Percentiles rank a stretch among this genome's conserved stretches.
These are phyloP conservation scores for Parochlus steinenii DNA, from an alignment of 2,888 invertebrate genomes.

Conservation along the genomic window DNA sequence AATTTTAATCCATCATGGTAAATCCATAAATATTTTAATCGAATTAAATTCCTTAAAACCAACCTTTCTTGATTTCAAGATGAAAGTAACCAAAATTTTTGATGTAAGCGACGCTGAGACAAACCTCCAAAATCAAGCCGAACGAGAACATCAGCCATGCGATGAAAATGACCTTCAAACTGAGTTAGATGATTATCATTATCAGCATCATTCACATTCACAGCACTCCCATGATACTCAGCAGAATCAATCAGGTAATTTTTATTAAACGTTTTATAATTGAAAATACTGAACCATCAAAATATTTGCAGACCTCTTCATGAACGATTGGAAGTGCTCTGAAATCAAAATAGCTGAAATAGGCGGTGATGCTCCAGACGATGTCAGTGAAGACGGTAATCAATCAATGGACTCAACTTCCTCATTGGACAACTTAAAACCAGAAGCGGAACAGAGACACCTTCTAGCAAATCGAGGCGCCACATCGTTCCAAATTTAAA, in stretches of 20 bases:
- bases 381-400: no score
- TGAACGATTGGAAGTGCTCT: slow-evolving; percentile 6
- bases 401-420: no score
- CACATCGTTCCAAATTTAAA: no score
- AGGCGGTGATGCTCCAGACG: background rate
- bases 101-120: slow-evolving; percentile 67
- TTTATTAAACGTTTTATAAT: no score
- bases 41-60: slow-evolving; percentile 2
- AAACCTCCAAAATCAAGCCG: slow-evolving; percentile 41
- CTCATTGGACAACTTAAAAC: no score
- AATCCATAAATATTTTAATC: slow-evolving; percentile 5
- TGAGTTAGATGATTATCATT: slow-evolving; percentile 3
- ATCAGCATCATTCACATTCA: slow-evolving; percentile 4
- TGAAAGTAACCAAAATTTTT: slow-evolving; percentile 78
- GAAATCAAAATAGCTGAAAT: slow-evolving; percentile 11
- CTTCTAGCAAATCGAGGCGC: no score
- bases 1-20: slow-evolving; percentile 2
- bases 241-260: slow-evolving; percentile 4
- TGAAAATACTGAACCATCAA: no score
- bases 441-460: no score
- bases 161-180: slow-evolving; percentile 8
- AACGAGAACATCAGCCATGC: slow-evolving; percentile 29
- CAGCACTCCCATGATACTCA: slow-evolving; percentile 3
- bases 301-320: no score
- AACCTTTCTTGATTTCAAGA: slow-evolving; percentile 29